A percentile compares a stretch with the other conserved stretches of the same genome.
Conservation (phyloP, 2,888 invertebrate species). For the Agrochola macilenta region DNA sequence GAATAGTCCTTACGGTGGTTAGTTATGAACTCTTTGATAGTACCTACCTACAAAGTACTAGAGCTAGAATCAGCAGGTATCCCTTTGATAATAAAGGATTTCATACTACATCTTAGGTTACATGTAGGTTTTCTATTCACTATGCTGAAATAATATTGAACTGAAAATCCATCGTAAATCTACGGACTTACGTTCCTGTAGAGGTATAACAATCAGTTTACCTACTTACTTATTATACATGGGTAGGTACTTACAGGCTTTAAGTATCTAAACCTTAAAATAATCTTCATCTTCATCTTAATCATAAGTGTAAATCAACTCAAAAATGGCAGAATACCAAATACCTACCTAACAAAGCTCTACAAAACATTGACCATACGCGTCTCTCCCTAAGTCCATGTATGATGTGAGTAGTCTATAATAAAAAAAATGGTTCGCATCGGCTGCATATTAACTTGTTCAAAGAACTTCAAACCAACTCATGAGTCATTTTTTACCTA, state of each 20-base stretch:
- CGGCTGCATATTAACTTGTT: constrained; percentile 26
- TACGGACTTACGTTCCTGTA: neutral
- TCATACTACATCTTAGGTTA: neutral
- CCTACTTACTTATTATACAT: neutral
- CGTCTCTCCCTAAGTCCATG: neutral
- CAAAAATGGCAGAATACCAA: no score
- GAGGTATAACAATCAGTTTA: neutral
- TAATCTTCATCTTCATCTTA: no score
- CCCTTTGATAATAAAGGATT: neutral
- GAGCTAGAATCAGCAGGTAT: neutral
- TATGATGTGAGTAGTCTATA: neutral
- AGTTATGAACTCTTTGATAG: no score
- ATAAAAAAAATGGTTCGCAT: constrained; percentile 1
- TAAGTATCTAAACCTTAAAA: neutral
- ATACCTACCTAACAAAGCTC: neutral
- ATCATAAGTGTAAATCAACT: no score
- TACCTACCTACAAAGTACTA: no score
- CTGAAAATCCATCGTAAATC: neutral
- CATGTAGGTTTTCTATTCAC: neutral
- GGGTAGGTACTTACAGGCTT: neutral
- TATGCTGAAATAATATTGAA: neutral
- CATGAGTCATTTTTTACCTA: constrained; percentile 75
- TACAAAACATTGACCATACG: neutral
- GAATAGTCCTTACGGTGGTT: no score
- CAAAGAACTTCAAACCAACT: constrained; percentile 48